A percentile compares a stretch with the other conserved stretches of the same genome.
phyloP scores from a whole-genome alignment of 2,888 invertebrate species.

The Agrotis exclamationis region DNA sequence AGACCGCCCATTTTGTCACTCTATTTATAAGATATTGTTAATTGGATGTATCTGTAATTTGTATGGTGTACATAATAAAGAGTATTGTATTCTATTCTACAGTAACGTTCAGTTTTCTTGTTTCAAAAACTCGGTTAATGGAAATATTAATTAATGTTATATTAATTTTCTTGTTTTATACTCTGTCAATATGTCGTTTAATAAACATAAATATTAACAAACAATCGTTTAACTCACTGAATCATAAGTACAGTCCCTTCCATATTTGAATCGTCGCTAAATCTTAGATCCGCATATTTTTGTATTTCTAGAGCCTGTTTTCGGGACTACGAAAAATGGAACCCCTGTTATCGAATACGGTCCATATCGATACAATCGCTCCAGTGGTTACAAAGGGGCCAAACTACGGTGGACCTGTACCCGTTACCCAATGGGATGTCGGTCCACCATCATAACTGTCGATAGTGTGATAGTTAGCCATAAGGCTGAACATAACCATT shows the following conservation, averaged over 20 bases:
- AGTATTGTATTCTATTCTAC: too few species aligned
- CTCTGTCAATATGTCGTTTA: not conserved
- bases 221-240: not conserved
- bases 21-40: too few species aligned
- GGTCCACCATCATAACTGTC: constrained; percentile 48
- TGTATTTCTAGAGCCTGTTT: constrained; percentile 52
- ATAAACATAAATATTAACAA: not conserved
- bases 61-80: too few species aligned
- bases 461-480: constrained; percentile 32
- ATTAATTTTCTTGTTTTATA: not conserved
- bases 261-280: not conserved
- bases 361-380: constrained; percentile 42
- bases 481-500: constrained; percentile 31
- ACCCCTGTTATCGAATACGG: constrained; percentile 50
- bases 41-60: too few species aligned
- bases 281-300: not conserved
- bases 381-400: constrained; percentile 47
- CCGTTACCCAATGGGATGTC: constrained; percentile 38
- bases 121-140: not conserved
- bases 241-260: not conserved
- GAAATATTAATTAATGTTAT: too few species aligned
- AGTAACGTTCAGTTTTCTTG: not conserved
- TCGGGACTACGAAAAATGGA: constrained; percentile 37
- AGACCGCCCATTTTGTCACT: too few species aligned
- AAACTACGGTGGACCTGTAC: constrained; percentile 65